A percentile compares a stretch with the other conserved stretches of the same genome.
Conservation (phyloP, 2,797 vertebrate species). For the Sebastes minor region DNA sequence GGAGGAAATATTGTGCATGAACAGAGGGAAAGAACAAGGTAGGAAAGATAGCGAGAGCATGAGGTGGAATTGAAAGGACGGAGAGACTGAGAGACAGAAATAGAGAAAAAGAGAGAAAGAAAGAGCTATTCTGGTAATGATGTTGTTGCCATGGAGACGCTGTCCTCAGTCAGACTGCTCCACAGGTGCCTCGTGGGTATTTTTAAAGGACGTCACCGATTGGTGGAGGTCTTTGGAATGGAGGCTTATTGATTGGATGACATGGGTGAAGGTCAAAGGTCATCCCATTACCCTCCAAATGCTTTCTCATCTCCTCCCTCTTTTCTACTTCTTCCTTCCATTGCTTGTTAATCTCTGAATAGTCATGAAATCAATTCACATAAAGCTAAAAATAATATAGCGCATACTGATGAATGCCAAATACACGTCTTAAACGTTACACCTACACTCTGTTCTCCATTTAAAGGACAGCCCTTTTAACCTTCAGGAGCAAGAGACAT, state of each 20-base stretch:
- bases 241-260: constrained; percentile 30
- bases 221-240: constrained; percentile 34
- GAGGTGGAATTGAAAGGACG: constrained; percentile 32
- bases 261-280: constrained; percentile 56
- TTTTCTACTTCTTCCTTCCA: background rate
- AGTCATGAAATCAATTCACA: background rate
- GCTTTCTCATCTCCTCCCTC: background rate
- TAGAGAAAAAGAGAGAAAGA: constrained; percentile 45
- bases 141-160: constrained; percentile 72
- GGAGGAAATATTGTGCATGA: constrained; percentile 1
- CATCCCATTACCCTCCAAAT: background rate
- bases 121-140: constrained; percentile 73
- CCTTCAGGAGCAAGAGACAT: background rate
- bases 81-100: constrained; percentile 53
- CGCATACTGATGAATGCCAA: background rate
- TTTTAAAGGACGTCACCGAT: constrained; percentile 54
- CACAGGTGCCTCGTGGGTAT: constrained; percentile 68
- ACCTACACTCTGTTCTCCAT: background rate
- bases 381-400: background rate
- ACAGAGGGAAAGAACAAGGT: constrained; percentile 8
- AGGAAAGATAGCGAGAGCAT: constrained; percentile 7
- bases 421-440: background rate
- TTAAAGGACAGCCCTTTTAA: background rate
- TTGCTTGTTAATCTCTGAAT: background rate
- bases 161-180: constrained; percentile 58